Evolutionary conservation across 2,797 vertebrate species (phyloP), one percentile per base, ranked within the genome.

Genomic region (Helarctos malayanus): DNA sequence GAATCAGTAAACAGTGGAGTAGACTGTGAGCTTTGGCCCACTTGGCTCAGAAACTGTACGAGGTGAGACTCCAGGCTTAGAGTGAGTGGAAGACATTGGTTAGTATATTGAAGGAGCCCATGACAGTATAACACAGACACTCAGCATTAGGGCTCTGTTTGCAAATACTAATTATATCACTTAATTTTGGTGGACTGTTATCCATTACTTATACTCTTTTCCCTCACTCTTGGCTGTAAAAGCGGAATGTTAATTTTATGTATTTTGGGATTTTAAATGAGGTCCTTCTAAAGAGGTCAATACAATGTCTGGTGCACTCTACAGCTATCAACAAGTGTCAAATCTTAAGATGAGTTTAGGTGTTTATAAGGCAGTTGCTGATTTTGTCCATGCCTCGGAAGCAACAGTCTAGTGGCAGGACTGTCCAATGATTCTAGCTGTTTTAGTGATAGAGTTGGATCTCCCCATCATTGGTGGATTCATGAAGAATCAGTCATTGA

Each of bases 91-190:
- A 18, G 18, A 18, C 35, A 12, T 13, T 54, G 11, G 0, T 45
- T 29, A 49, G 56, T 27, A 32, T 10, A 15, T 10, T 5, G 8
- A 76, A 16, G 25, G 19, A n/a, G 1, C 16, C 13, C 0, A 3
- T 7, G 35, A 18, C 1, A 0, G 6, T 29, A 35, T 2, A 54
- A 18, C 10, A 6, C 1, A 18, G 16, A 9, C 9, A 23, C 45
- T 19, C n/a, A 38, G n/a, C 14, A 6, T 3, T 3, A 11, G 19
- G 29, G 11, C 27, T 73, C 47, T 47, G 4, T 19, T 87, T 87
- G 12, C 32, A n/a, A 75, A 18, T 52, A 35, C 4, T 5, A 13
- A 2, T 86, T 52, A 18, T 11, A 29, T 65, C 18, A n/a, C 23
- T 47, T 87, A 49, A 16, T 71, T 56, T 38, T 63, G 5, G 5